Percentiles rank a stretch among this genome's conserved stretches.
Conservation (phyloP, 37 sponge, comb jelly and placozoan genomes). For the Beroe ovata region DNA sequence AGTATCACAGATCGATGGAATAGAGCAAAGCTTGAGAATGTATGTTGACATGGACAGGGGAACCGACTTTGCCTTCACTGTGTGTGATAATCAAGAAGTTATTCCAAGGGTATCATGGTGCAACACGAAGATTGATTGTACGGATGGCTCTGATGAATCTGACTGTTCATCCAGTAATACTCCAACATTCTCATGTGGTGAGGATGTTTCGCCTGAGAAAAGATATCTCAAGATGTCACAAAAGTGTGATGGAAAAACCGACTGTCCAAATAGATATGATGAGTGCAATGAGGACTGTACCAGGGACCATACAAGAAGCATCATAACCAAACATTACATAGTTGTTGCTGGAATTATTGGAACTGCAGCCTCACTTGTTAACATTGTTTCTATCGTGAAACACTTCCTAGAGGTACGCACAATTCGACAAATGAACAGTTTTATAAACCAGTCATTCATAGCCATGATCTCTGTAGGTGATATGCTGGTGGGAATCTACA, state of each 20-base stretch:
- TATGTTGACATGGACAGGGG: too few species aligned
- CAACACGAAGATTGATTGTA: not conserved
- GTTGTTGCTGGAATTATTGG: not conserved
- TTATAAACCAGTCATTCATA: slow-evolving; percentile 40
- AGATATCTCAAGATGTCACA: not conserved
- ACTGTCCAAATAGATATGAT: not conserved
- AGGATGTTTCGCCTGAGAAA: not conserved
- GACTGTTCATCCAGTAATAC: not conserved
- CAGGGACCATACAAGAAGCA: not conserved
- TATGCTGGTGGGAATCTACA: slow-evolving; percentile 33
- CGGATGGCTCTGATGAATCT: not conserved
- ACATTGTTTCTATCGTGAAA: not conserved
- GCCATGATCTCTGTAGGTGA: slow-evolving; percentile 19
- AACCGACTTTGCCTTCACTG: not conserved
- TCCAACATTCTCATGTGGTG: not conserved
- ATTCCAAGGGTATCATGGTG: not conserved
- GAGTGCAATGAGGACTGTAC: not conserved
- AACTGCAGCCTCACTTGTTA: not conserved
- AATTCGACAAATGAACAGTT: not conserved
- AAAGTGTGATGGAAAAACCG: not conserved
- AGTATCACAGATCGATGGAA: too few species aligned
- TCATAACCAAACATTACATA: not conserved
- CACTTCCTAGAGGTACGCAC: not conserved
- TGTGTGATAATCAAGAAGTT: not conserved
- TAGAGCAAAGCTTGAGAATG: too few species aligned